Evolutionary conservation across 2,888 invertebrate genomes (phyloP).

Genomic region (Tetragonula carbonaria): DNA sequence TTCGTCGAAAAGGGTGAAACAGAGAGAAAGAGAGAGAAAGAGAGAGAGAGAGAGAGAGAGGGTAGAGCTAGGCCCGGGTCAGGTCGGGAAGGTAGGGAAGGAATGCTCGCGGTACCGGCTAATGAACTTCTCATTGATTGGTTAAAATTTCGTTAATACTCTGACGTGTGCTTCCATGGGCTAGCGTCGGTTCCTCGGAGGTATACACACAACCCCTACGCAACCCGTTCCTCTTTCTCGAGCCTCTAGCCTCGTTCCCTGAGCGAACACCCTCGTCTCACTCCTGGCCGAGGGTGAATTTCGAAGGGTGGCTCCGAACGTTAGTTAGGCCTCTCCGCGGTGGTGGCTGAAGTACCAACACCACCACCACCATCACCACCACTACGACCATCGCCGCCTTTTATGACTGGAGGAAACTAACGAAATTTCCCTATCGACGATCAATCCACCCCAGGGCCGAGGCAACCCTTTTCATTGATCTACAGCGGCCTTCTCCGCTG

Average conservation of each 20-base stretch:
- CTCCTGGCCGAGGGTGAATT: conserved; percentile 79
- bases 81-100: conserved; percentile 43
- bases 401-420: conserved; percentile 81
- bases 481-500: conserved; percentile 76
- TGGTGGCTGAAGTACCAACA: conserved; percentile 60
- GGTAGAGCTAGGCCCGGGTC: conserved; percentile 32
- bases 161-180: conserved; percentile 79
- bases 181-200: conserved; percentile 69
- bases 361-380: conserved; percentile 47
- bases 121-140: conserved; percentile 84
- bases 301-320: conserved; percentile 74
- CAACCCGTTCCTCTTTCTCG: conserved; percentile 63
- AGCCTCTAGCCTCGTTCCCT: conserved; percentile 40
- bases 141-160: conserved; percentile 83
- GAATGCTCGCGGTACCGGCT: conserved; percentile 73
- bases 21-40: not conserved
- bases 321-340: conserved; percentile 79
- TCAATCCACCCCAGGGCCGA: conserved; percentile 77
- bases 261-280: conserved; percentile 73
- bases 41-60: not conserved
- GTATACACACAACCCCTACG: conserved; percentile 61
- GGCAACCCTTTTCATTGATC: conserved; percentile 81
- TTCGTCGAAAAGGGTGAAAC: conserved; percentile 21
- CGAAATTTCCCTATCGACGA: conserved; percentile 83
- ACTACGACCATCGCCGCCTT: conserved; percentile 74